Conservation (phyloP, 2,888 invertebrate species). For the Mythimna pallens region DNA sequence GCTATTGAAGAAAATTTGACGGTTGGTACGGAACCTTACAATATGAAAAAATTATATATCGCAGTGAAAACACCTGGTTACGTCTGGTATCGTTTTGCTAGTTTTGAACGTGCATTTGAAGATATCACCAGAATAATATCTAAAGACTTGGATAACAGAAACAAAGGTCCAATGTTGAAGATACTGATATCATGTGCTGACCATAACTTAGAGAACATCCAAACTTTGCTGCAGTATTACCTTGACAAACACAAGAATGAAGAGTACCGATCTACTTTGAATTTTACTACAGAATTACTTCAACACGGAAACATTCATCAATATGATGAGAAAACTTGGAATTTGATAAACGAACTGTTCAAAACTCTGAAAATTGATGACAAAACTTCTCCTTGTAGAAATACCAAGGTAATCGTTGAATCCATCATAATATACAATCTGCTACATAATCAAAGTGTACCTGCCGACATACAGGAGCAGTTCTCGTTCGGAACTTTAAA, state of each 20-base stretch:
- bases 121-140: conserved; percentile 65
- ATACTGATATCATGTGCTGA: conserved; percentile 72
- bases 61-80: conserved; percentile 58
- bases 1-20: conserved; percentile 53
- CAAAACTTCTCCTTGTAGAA: conserved; percentile 31
- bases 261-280: conserved; percentile 62
- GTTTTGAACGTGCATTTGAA: conserved; percentile 76
- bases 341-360: conserved; percentile 74
- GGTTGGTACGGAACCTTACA: conserved; percentile 58
- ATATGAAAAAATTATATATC: conserved; percentile 63
- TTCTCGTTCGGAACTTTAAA: conserved; percentile 71
- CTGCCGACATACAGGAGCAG: conserved; percentile 71
- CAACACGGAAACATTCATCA: conserved; percentile 64
- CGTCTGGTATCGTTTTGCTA: conserved; percentile 78
- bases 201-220: conserved; percentile 67
- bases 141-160: conserved; percentile 53
- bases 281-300: conserved; percentile 72
- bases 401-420: conserved; percentile 49
- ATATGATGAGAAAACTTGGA: conserved; percentile 77
- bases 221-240: conserved; percentile 73
- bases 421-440: conserved; percentile 73
- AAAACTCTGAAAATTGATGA: conserved; percentile 74
- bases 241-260: conserved; percentile 74
- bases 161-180: conserved; percentile 69
- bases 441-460: conserved; percentile 68